Conservation (phyloP, 2,113 vertebrate genomes). For the Oreochromis niloticus region DNA sequence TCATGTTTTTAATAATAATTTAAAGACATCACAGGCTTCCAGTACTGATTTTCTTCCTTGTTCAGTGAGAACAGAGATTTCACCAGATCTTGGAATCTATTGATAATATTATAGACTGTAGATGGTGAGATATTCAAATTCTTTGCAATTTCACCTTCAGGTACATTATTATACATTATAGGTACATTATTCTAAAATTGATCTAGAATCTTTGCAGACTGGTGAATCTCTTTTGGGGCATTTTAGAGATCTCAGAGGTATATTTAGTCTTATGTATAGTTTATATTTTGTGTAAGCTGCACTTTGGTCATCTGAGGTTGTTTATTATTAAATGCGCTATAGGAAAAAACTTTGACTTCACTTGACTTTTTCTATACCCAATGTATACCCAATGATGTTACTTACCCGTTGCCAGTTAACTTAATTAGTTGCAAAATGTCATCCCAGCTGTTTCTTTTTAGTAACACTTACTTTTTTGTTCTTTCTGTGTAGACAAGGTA, state of each 20-base stretch:
- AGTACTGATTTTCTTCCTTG: not conserved
- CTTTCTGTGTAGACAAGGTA: not conserved
- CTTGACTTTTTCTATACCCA: not conserved
- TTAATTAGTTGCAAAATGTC: not conserved
- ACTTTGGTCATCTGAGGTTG: not conserved
- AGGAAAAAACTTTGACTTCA: not conserved
- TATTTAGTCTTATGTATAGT: not conserved
- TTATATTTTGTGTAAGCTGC: not conserved
- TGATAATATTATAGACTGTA: not conserved
- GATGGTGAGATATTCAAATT: not conserved
- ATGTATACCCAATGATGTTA: no score
- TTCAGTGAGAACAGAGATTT: not conserved
- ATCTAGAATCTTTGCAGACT: not conserved
- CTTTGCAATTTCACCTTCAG: fast-evolving
- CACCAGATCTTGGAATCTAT: not conserved
- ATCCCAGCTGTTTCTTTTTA: not conserved
- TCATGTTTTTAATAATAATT: not conserved
- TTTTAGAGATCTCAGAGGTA: not conserved
- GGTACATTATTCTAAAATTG: not conserved
- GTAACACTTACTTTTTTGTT: not conserved
- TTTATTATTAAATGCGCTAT: not conserved
- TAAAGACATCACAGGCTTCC: not conserved
- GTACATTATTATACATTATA: not conserved
- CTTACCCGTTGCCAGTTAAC: not conserved
- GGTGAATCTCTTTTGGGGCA: not conserved